Evolutionary conservation across 2,113 vertebrate species (phyloP), one percentile per base, ranked within the genome.

Genomic region (Coptodon bakossiorum): DNA sequence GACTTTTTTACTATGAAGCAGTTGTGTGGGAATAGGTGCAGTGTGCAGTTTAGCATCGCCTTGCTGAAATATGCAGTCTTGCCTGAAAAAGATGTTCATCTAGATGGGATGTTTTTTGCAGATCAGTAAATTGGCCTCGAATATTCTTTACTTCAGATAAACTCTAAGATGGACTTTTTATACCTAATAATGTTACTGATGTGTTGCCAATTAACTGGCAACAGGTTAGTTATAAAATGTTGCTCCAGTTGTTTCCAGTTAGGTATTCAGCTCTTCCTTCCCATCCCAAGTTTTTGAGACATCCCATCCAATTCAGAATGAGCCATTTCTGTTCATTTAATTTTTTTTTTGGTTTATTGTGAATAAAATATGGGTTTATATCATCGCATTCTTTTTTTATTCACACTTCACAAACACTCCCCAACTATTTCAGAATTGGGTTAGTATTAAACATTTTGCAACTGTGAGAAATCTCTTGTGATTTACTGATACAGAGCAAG

Each of bases 401-500:
- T 73, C 24, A 76, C 68, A 29, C 1, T 73, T 73, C 14, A 17
- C 40, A 48, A 43, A 73, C 34, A 45, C 40, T 22, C 4, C 22
- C 13, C 16, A 45, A 73, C 68, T 48, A 10, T 27, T 45, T 73
- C 22, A 45, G 68, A 40, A 68, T 22, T 68, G 63, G 19, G 34
- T 68, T 29, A 45, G 68, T 27, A 48, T 17, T 27, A 56, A 50
- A 82, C 71, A 86, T 63, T 27, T n/a, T 78, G 27, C 27, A 63
- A 82, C 12, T 24, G 9, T 34, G 17, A 61, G 5, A 90, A 88
- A 84, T 14, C 7, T 24, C 17, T 9, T 6, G 14, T 22, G 56
- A 84, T 76, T 36, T 81, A 52, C 43, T 48, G 10, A 63, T 9
- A 45, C 53, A 6, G 40, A 85, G 84, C 90, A 88, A 85, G 92